phyloP scores from a whole-genome alignment of 2,888 invertebrate genomes.

The Iphiclides podalirius region DNA sequence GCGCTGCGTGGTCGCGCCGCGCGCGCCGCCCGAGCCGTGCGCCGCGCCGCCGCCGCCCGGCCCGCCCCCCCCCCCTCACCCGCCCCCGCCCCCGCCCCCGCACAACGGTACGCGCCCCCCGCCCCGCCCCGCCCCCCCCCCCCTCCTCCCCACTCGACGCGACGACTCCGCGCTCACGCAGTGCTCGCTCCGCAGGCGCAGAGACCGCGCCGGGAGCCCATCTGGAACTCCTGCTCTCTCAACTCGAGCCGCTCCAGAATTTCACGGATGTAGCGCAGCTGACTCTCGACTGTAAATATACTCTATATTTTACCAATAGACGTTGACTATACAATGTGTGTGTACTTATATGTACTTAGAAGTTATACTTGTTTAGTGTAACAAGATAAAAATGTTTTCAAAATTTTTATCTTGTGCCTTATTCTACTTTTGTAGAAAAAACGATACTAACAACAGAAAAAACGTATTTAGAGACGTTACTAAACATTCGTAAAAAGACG shows the following conservation, averaged over 20 bases:
- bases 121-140: conserved; percentile 31
- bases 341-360: too few relatives aligned
- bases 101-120: conserved; percentile 31
- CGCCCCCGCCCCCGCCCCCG: conserved; percentile 32
- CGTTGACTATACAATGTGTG: too few relatives aligned
- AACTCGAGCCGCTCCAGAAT: conserved; percentile 44
- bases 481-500: too few relatives aligned
- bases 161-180: conserved; percentile 30
- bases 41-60: conserved; percentile 32
- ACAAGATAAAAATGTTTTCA: too few relatives aligned
- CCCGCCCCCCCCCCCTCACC: conserved; percentile 31
- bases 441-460: too few relatives aligned
- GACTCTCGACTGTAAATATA: conserved; percentile 37
- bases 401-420: too few relatives aligned
- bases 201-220: conserved; percentile 38
- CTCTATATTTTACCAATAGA: neutral
- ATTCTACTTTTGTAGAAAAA: too few relatives aligned
- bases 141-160: conserved; percentile 31
- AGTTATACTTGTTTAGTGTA: too few relatives aligned
- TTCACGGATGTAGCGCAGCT: conserved; percentile 40
- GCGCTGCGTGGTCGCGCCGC: conserved; percentile 31
- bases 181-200: conserved; percentile 18
- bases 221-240: conserved; percentile 41
- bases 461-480: too few relatives aligned
- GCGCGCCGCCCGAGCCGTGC: conserved; percentile 32